A percentile compares a stretch with the other conserved stretches of the same genome.
These are phyloP conservation scores for Archocentrus centrarchus DNA, from an alignment of 2,113 vertebrate genomes.

Conservation along the genomic window DNA sequence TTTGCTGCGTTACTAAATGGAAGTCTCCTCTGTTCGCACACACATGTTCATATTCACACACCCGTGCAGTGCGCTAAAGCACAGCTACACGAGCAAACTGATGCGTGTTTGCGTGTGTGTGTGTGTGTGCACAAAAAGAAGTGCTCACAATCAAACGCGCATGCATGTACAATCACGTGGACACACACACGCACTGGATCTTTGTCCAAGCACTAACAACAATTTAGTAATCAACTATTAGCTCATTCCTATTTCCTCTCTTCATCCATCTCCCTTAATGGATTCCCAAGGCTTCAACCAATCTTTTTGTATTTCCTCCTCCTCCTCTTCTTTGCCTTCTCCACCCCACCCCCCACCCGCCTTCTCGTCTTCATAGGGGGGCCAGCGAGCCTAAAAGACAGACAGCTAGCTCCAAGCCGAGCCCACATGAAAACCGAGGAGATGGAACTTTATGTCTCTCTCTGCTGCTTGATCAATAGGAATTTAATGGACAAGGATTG, in stretches of 20 bases:
- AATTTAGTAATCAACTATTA: slow-evolving; percentile 64
- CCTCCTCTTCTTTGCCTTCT: not conserved
- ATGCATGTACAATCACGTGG: slow-evolving; percentile 26
- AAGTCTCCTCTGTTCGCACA: slow-evolving; percentile 58
- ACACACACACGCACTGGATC: not conserved
- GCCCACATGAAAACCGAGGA: slow-evolving; percentile 70
- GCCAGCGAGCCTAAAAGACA: slow-evolving; percentile 44
- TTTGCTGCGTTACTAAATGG: slow-evolving; percentile 64
- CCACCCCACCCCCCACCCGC: not conserved
- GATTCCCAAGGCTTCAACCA: slow-evolving; percentile 60
- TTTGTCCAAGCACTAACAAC: slow-evolving; percentile 17
- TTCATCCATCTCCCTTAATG: slow-evolving; percentile 59
- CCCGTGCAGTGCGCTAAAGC: slow-evolving; percentile 19
- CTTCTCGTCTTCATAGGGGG: slow-evolving; percentile 21
- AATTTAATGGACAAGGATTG: slow-evolving; percentile 82
- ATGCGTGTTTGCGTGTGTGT: not conserved
- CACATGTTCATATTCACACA: slow-evolving; percentile 42
- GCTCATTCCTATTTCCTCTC: slow-evolving; percentile 45
- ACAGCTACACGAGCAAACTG: slow-evolving; percentile 3
- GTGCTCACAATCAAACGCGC: slow-evolving; percentile 26
- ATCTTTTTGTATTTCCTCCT: slow-evolving; percentile 36
- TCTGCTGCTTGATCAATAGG: slow-evolving; percentile 81
- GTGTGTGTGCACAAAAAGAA: no score
- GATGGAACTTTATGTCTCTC: slow-evolving; percentile 78
- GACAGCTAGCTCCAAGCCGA: slow-evolving; percentile 43